Conservation (phyloP, 2,888 invertebrate genomes). For the Leptarthrus brevirostris region DNA sequence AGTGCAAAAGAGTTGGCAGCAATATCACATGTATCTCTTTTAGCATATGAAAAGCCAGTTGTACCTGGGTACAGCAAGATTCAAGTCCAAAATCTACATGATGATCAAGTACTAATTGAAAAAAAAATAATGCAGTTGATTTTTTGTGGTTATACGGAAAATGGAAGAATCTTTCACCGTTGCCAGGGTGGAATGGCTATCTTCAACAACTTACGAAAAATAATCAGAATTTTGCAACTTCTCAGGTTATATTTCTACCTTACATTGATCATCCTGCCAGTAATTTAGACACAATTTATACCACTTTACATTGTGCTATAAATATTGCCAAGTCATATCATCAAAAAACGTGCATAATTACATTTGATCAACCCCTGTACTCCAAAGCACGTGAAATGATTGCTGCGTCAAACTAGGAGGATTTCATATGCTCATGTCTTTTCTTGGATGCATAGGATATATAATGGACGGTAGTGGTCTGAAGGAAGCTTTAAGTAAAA, state of each 20-base stretch:
- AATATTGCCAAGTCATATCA: slow-evolving; percentile 55
- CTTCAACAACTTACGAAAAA: slow-evolving; percentile 58
- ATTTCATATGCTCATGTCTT: slow-evolving; percentile 60
- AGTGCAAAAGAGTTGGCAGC: too few species aligned
- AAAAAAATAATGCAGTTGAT: slow-evolving; percentile 54
- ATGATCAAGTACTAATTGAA: slow-evolving; percentile 54
- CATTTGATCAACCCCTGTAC: too few species aligned
- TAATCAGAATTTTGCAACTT: slow-evolving; percentile 54
- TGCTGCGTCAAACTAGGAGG: slow-evolving; percentile 60
- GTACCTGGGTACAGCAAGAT: slow-evolving; percentile 39
- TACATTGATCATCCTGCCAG: too few species aligned
- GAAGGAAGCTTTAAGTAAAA: slow-evolving; percentile 55
- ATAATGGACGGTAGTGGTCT: slow-evolving; percentile 55
- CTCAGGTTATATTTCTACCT: slow-evolving; percentile 54
- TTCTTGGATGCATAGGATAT: slow-evolving; percentile 54
- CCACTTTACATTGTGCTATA: slow-evolving; percentile 55
- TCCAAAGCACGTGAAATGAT: slow-evolving; percentile 25
- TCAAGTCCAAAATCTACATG: slow-evolving; percentile 56
- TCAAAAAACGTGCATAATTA: slow-evolving; percentile 54
- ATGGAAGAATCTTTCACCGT: too few species aligned
- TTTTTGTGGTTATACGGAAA: slow-evolving; percentile 52
- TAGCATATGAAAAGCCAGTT: slow-evolving; percentile 46
- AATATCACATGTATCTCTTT: slow-evolving; percentile 22
- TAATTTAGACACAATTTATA: slow-evolving; percentile 56
- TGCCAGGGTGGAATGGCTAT: slow-evolving; percentile 62